Percentiles rank a stretch among this genome's conserved stretches.
phyloP scores from a whole-genome alignment of 2,113 vertebrate species.

The Paratilapia polleni region DNA sequence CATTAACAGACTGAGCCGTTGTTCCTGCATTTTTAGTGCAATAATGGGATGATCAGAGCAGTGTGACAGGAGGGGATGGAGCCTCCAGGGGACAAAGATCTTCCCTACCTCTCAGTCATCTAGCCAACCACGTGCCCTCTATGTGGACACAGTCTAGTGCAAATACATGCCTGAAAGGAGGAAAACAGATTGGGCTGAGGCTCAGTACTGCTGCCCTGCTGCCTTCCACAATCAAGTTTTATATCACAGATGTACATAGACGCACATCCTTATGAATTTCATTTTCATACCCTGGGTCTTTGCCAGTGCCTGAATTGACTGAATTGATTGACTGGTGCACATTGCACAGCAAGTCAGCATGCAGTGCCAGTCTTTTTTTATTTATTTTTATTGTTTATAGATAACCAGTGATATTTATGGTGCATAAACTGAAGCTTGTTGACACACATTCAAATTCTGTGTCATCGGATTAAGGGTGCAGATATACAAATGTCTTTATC shows the following conservation, averaged over 20 bases:
- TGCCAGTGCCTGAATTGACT: fast-evolving
- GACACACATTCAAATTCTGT: conserved; percentile 4
- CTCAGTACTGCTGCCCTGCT: background rate
- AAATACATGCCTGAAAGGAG: background rate
- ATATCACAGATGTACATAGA: background rate
- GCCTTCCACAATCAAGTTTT: background rate
- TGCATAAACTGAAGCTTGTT: background rate
- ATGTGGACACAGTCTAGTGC: conserved; percentile 6
- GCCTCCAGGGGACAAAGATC: conserved; percentile 47
- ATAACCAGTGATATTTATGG: background rate
- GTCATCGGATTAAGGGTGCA: background rate
- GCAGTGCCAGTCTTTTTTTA: background rate
- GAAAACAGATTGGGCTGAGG: background rate
- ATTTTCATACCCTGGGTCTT: background rate
- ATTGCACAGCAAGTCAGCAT: background rate
- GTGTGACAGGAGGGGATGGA: background rate
- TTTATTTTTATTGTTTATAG: background rate
- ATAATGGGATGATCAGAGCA: background rate
- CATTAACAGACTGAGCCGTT: background rate
- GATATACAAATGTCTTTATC: background rate
- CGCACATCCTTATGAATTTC: background rate
- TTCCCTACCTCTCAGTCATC: background rate
- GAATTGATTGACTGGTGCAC: no score
- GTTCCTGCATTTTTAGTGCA: background rate
- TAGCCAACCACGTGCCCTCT: conserved; percentile 34